phyloP scores from a whole-genome alignment of 2,113 vertebrate species.

The Melanerpes formicivorus region DNA sequence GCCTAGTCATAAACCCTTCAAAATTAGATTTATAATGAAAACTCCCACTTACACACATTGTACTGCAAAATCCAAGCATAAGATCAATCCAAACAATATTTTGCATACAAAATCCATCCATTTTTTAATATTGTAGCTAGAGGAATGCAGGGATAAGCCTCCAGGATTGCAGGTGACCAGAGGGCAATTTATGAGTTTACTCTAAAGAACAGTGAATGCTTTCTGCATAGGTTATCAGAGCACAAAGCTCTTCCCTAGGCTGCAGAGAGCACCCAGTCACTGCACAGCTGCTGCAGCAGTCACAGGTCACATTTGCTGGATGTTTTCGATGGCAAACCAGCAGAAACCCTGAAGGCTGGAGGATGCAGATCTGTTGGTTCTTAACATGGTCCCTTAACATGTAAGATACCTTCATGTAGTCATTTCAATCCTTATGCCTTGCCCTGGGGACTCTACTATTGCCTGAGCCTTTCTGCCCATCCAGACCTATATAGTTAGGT shows the following conservation, averaged over 20 bases:
- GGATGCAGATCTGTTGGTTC: neutral
- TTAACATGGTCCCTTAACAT: neutral
- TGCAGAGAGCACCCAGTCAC: neutral
- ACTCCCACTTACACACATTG: conserved; percentile 6
- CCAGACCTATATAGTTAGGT: neutral
- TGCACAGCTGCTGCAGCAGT: neutral
- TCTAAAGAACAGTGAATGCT: neutral
- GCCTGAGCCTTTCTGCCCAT: neutral
- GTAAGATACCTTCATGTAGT: neutral
- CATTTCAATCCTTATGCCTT: neutral
- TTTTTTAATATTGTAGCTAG: conserved; percentile 6
- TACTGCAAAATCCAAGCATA: neutral
- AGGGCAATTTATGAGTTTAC: neutral
- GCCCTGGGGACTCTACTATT: neutral
- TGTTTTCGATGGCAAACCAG: neutral
- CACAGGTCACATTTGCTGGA: rapidly evolving
- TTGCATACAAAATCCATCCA: neutral
- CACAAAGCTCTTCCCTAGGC: neutral
- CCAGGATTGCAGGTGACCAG: neutral
- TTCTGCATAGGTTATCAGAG: neutral
- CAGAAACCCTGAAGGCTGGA: neutral
- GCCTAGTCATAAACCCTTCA: conserved; percentile 27
- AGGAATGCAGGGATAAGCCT: neutral
- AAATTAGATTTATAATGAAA: conserved; percentile 63
- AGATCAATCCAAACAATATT: conserved; percentile 12